A percentile compares a stretch with the other conserved stretches of the same genome.
These are phyloP conservation scores for Volucella bombylans DNA, from an alignment of 2,888 invertebrate species.

Conservation along the genomic window DNA sequence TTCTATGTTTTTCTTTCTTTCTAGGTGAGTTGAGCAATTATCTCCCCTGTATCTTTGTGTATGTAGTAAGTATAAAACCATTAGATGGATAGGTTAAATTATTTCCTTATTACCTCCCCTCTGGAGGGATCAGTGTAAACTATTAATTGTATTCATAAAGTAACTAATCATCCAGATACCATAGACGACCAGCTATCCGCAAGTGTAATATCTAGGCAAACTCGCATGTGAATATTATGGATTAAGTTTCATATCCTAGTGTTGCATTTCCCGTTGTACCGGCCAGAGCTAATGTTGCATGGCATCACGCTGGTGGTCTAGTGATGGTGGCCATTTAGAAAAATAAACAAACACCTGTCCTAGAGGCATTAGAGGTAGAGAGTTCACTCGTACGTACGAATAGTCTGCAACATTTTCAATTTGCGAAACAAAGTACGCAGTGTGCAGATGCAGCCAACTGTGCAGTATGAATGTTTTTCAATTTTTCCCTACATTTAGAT, in stretches of 20 bases:
- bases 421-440: constrained; percentile 12
- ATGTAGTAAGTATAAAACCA: constrained; percentile 47
- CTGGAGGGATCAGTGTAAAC: constrained; percentile 56
- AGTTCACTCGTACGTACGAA: not conserved
- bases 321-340: not conserved
- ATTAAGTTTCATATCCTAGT: constrained; percentile 13
- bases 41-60: not conserved
- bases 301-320: constrained; percentile 21
- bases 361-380: not conserved
- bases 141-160: constrained; percentile 67
- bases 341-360: constrained; percentile 5
- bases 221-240: not conserved
- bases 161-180: constrained; percentile 68
- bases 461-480: constrained; percentile 49
- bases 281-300: constrained; percentile 25
- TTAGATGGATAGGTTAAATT: constrained; percentile 46
- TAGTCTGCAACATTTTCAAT: not conserved
- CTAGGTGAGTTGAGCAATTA: constrained; percentile 56
- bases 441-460: constrained; percentile 43
- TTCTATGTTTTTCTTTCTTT: constrained; percentile 43
- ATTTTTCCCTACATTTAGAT: constrained; percentile 19
- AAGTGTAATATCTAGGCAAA: constrained; percentile 4
- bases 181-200: constrained; percentile 10
- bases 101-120: constrained; percentile 60
- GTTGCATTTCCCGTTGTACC: not conserved